A percentile compares a stretch with the other conserved stretches of the same genome.
Evolutionary conservation across 2,888 invertebrate genomes (phyloP).

Genomic region (Oasisia sp.): DNA sequence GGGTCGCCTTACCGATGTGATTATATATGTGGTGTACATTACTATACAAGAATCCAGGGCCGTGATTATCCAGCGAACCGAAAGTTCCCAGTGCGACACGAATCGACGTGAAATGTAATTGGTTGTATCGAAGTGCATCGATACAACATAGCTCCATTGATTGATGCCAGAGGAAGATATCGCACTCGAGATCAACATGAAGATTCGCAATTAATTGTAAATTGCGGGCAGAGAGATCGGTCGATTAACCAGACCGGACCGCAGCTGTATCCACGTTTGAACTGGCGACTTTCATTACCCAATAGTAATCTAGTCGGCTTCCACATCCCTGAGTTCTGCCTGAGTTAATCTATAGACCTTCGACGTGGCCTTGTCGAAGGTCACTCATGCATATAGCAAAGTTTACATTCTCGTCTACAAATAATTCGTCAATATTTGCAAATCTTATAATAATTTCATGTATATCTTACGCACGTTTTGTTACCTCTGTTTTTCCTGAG

Average conservation of each 20-base stretch:
- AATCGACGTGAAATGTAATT: background rate
- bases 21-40: background rate
- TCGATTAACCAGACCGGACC: background rate
- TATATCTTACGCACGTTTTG: too few species aligned
- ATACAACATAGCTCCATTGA: background rate
- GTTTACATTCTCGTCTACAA: background rate
- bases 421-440: background rate
- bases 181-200: background rate
- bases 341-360: background rate
- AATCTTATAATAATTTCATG: background rate
- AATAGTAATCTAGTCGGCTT: background rate
- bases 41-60: background rate
- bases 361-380: background rate
- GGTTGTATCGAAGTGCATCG: background rate
- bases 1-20: background rate
- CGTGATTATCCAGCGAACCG: background rate
- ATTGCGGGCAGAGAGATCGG: background rate
- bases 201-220: background rate
- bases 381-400: background rate
- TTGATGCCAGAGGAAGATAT: background rate
- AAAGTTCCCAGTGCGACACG: background rate
- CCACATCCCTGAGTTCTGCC: slow-evolving; percentile 8
- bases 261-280: background rate
- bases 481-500: background rate
- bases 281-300: background rate